Conservation (phyloP, 2,113 vertebrate genomes). For the Anarhynchus alexandrinus region DNA sequence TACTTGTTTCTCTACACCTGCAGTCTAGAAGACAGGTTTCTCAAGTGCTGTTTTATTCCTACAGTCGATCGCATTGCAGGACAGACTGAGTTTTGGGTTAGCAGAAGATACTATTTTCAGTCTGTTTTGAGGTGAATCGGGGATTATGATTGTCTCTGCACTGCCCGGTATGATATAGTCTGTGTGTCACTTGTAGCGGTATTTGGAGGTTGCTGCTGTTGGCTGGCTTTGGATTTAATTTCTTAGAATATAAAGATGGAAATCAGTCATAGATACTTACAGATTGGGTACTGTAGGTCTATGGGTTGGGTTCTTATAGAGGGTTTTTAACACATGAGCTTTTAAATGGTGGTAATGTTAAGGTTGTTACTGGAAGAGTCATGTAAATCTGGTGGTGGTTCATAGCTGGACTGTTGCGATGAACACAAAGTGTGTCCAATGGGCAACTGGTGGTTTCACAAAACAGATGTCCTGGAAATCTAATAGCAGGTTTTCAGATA, state of each 20-base stretch:
- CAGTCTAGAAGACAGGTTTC: background rate
- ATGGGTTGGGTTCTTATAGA: rapidly evolving
- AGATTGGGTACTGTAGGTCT: background rate
- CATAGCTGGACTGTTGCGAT: background rate
- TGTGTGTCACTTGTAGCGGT: background rate
- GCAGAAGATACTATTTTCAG: background rate
- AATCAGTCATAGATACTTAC: background rate
- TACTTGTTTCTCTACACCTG: background rate
- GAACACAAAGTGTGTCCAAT: background rate
- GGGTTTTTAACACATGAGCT: background rate
- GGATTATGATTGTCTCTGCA: background rate
- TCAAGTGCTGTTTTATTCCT: background rate
- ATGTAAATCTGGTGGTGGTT: background rate
- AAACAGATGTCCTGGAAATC: background rate
- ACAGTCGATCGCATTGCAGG: background rate
- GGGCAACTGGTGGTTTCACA: background rate
- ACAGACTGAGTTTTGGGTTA: background rate
- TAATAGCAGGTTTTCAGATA: background rate
- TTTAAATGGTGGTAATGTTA: background rate
- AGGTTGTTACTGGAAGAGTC: background rate
- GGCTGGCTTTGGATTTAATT: background rate
- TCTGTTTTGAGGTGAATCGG: background rate
- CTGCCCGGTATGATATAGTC: background rate
- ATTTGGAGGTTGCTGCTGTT: background rate
- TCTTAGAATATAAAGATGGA: background rate